Percentiles rank a stretch among this genome's conserved stretches.
Evolutionary conservation across 2,113 vertebrate species (phyloP).

Genomic region (Nannospalax galili): DNA sequence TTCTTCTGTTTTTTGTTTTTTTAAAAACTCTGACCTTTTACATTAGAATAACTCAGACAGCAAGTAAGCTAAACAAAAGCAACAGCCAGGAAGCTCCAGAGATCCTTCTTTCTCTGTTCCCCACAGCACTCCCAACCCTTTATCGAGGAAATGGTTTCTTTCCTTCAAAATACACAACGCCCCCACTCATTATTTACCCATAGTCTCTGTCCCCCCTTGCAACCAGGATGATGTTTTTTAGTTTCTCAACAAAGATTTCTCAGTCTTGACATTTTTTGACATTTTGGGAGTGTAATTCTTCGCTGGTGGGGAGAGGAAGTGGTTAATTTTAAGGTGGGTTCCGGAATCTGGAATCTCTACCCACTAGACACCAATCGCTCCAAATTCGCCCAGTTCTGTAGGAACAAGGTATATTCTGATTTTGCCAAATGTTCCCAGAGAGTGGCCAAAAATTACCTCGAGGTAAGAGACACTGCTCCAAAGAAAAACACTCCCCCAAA

Average conservation of each 20-base stretch:
- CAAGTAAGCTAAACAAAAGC: neutral
- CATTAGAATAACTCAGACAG: neutral
- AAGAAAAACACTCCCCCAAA: neutral
- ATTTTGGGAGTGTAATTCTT: neutral
- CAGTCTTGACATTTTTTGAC: neutral
- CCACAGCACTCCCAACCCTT: neutral
- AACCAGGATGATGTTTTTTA: neutral
- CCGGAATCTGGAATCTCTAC: neutral
- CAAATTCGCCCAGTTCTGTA: accelerated
- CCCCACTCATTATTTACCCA: neutral
- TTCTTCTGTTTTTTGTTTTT: neutral
- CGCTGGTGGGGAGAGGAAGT: too few species aligned
- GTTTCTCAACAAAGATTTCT: neutral
- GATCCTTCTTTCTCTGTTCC: neutral
- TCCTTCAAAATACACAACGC: neutral
- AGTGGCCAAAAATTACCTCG: neutral
- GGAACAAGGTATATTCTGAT: neutral
- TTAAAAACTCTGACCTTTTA: neutral
- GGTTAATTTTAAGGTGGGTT: too few species aligned
- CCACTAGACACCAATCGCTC: accelerated
- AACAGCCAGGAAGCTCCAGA: neutral
- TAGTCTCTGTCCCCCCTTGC: neutral
- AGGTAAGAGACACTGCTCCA: neutral
- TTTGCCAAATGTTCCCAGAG: neutral
- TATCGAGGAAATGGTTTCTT: neutral